A percentile compares a stretch with the other conserved stretches of the same genome.
Conservation (phyloP, 2,797 vertebrate species). For the Anguilla megastoma region DNA sequence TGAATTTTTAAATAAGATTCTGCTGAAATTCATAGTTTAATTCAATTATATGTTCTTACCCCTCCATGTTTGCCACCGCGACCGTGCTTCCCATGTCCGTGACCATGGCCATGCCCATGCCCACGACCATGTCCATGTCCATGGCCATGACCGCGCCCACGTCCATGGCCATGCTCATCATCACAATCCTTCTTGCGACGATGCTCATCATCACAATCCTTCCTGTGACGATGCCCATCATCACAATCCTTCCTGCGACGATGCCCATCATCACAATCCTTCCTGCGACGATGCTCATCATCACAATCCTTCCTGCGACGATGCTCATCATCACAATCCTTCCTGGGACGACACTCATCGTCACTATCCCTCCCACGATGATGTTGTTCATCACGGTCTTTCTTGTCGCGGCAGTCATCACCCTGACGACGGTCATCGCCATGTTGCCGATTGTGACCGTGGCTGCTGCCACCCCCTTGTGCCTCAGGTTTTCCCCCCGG, state of each 20-base stretch:
- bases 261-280: background rate
- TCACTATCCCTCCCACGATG: no score
- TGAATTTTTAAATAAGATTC: background rate
- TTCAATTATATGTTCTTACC: conserved; percentile 29
- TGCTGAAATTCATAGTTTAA: background rate
- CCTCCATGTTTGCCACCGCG: conserved; percentile 9
- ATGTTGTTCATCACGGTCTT: no score
- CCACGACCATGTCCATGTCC: conserved; percentile 13
- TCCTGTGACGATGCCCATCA: no score
- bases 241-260: background rate
- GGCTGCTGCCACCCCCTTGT: no score
- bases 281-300: background rate
- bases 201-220: no score
- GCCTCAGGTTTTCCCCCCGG: no score
- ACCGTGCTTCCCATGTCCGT: conserved; percentile 43
- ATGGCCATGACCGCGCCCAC: background rate
- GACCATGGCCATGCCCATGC: background rate
- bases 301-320: no score
- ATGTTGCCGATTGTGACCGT: no score
- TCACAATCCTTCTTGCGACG: no score
- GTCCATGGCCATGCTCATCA: background rate
- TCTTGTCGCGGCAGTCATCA: no score
- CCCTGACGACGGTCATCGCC: no score
- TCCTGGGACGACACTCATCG: no score
- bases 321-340: background rate